Conservation (phyloP, 1,140 invertebrate genomes). For the Berghia stephanieae region DNA sequence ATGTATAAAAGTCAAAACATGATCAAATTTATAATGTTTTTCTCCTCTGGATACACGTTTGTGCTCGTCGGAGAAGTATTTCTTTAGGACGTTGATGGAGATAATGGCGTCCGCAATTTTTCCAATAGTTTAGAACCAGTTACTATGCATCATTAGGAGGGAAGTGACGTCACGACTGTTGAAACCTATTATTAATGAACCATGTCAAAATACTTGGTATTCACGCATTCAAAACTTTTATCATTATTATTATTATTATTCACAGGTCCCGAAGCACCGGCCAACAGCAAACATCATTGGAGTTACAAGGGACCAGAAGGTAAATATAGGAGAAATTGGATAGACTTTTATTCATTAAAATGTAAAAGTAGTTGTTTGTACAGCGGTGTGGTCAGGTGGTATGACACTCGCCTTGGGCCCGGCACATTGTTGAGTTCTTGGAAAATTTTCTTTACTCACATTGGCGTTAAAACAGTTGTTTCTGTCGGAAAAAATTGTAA, state of each 20-base stretch:
- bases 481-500: no score
- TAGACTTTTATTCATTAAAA: not conserved
- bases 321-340: conserved; percentile 5
- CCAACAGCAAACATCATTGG: conserved; percentile 34
- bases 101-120: not conserved
- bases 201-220: not conserved
- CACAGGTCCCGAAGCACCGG: conserved; percentile 24
- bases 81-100: not conserved
- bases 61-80: no score
- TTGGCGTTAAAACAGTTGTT: not conserved
- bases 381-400: no score
- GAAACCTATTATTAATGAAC: not conserved
- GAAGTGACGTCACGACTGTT: not conserved
- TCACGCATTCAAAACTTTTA: not conserved
- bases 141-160: not conserved
- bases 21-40: no score
- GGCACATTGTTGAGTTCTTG: no score
- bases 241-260: not conserved
- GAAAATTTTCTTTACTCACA: no score
- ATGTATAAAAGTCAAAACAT: no score
- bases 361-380: not conserved
- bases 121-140: not conserved
- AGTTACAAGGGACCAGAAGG: conserved; percentile 35
- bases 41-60: no score
- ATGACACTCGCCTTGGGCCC: no score